Percentiles rank a stretch among this genome's conserved stretches.
These are phyloP conservation scores for Eleutherodactylus coqui DNA, from an alignment of 2,797 vertebrate genomes.

Conservation along the genomic window DNA sequence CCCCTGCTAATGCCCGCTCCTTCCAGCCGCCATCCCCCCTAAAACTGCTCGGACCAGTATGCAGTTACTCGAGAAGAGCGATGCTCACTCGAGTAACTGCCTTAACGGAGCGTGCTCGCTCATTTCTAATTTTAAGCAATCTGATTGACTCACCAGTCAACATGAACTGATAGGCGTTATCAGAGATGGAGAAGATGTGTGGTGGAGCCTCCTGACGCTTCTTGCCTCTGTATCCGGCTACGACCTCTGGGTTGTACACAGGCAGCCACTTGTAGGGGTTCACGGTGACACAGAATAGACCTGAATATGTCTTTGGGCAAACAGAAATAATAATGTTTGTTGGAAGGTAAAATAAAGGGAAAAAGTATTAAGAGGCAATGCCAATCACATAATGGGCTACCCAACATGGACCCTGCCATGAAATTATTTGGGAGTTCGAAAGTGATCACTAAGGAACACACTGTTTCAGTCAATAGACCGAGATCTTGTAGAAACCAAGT, in stretches of 20 bases:
- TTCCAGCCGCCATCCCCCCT: no score
- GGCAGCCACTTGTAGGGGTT: constrained; percentile 77
- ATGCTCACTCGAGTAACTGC: no score
- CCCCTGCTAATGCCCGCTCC: no score
- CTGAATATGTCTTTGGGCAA: constrained; percentile 71
- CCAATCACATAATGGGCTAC: not conserved
- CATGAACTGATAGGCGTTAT: constrained; percentile 76
- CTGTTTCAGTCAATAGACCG: not conserved
- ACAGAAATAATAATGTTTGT: not conserved
- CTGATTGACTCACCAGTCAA: constrained; percentile 69
- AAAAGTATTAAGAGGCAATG: not conserved
- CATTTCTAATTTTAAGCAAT: no score
- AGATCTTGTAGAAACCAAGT: not conserved
- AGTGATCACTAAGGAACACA: not conserved
- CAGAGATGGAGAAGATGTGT: constrained; percentile 78
- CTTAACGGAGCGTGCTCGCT: no score
- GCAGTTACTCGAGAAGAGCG: no score
- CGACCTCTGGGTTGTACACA: constrained; percentile 73
- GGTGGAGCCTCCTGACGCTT: constrained; percentile 76
- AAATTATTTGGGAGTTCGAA: not conserved
- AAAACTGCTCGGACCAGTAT: no score
- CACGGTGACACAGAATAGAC: constrained; percentile 74
- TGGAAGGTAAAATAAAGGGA: not conserved
- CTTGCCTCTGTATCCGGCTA: constrained; percentile 72
- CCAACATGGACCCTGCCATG: not conserved